Evolutionary conservation across 2,113 vertebrate genomes (phyloP), one percentile per base, ranked within the genome.

Genomic region (Echinops telfairi): DNA sequence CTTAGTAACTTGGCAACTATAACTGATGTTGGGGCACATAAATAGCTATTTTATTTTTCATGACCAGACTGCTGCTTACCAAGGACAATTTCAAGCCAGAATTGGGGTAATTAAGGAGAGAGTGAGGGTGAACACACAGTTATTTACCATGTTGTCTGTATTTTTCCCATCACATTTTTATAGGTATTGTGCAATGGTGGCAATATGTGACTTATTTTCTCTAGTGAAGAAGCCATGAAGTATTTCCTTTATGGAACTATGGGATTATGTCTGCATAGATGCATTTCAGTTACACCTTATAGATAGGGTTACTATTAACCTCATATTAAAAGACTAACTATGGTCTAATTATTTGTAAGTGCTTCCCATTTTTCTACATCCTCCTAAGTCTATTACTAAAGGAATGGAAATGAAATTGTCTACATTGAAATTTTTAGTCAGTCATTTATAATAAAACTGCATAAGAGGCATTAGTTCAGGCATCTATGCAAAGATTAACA

Each of bases 31-130:
- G 2, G 71, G 17, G 1, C n/a, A 33, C 88, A 14, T 33, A 6
- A 85, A 82, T 43, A 29, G 36, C 6, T 84, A 36, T 81, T 93
- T 95, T n/a, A n/a, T n/a, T 29, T 53, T 27, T 78, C 23, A 11
- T 96, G 81, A 80, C 10, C 10, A 43, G 88, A 22, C 31, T 0
- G 7, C 17, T 89, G 83, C n/a, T 68, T 75, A 53, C 19, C 22
- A 31, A 88, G 38, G 2, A 86, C 43, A 89, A 85, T 62, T 14
- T 80, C 81, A 78, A 90, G 6, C n/a, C 68, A 3, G 8, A 71
- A 83, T 62, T 94, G 43, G 47, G 20, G 16, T 22, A 77, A 14
- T 88, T 70, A 8, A 31, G 11, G 73, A n/a, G 89, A 9, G 3
- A 0, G 14, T 75, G 89, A 36, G 36, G n/a, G 19, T 36, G 38